Base-by-base conservation (phyloP, 2,113 vertebrate genomes). In the Hippocampus guttulatus region DNA sequence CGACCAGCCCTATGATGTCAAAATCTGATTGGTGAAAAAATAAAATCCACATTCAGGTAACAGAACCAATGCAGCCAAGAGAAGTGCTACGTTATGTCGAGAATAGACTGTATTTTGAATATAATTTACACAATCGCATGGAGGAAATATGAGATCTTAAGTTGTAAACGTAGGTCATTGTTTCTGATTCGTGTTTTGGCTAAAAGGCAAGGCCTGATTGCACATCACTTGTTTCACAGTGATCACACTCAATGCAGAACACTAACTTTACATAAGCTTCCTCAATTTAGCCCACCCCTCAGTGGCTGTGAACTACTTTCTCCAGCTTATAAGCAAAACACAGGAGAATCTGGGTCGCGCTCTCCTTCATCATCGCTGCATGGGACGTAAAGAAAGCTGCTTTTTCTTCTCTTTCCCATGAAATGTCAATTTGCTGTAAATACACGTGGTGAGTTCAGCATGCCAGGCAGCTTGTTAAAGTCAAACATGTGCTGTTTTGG, bases 401-500 rank as follows among this genome's bases (percentile, higher is more conserved):
- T 41, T 43, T 78, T 78, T 63, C 45, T 16, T 16, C 64, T 23
- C 68, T 78, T 86, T 84, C 84, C 70, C 77, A 87, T 84, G 80
- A 85, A 87, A 87, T 67, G 69, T 69, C 58, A 69, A 67, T 80
- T 83, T 79, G 64, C 73, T 74, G 67, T 81, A 77, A 83, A 76
- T 82, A 73, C 64, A 64, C 33, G 27, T 10, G 62, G 23, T 74
- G 69, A 69, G 75, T 69, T 83, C 70, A 72, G 69, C 75, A 21
- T 63, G 75, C 68, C 66, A 23, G 75, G 75, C 71, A 43, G 71
- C 58, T 78, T 70, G 63, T 75, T 81, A 76, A 76, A 78, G 63
- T 74, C 57, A 64, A 84, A 79, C 83, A 84, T 83, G 84, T 90
- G 84, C 86, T 89, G 82, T 83, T 84, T 85, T 83, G 64, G 84